Conservation (phyloP, 2,888 invertebrate genomes). For the Cerceris ruficornis region DNA sequence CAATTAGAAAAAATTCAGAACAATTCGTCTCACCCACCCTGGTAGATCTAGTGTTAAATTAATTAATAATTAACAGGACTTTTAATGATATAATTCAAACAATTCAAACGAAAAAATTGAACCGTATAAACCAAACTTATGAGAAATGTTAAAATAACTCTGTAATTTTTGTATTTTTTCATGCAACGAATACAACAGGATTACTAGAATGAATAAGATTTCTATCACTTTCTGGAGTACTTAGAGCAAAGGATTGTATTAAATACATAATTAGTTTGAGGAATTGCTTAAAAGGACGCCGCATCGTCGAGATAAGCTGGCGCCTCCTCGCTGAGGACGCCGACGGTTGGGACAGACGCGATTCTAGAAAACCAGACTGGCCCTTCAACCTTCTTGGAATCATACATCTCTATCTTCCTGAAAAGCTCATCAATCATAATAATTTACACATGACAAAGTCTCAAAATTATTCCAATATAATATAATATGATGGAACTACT, state of each 20-base stretch:
- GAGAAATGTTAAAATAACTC: no score
- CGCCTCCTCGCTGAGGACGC: slow-evolving; percentile 67
- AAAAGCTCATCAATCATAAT: slow-evolving; percentile 31
- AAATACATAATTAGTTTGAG: slow-evolving; percentile 76
- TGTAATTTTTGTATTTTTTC: no score
- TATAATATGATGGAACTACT: neutral
- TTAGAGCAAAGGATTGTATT: slow-evolving; percentile 65
- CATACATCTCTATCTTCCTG: slow-evolving; percentile 29
- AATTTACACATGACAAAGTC: slow-evolving; percentile 1
- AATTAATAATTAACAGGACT: no score
- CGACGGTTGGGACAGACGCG: slow-evolving; percentile 66
- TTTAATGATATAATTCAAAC: no score
- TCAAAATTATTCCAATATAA: slow-evolving; percentile 7
- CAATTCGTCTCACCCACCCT: no score
- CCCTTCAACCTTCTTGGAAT: slow-evolving; percentile 65
- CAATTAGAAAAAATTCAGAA: no score
- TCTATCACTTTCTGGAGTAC: neutral
- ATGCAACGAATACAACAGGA: neutral
- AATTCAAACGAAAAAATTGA: neutral
- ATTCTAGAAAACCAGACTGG: slow-evolving; percentile 73
- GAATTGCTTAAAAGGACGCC: slow-evolving; percentile 67
- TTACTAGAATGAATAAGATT: neutral
- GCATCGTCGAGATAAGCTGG: slow-evolving; percentile 70
- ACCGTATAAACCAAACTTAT: neutral
- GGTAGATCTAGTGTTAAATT: no score